Evolutionary conservation across 2,113 vertebrate species (phyloP).

Genomic region (Promerops cafer): DNA sequence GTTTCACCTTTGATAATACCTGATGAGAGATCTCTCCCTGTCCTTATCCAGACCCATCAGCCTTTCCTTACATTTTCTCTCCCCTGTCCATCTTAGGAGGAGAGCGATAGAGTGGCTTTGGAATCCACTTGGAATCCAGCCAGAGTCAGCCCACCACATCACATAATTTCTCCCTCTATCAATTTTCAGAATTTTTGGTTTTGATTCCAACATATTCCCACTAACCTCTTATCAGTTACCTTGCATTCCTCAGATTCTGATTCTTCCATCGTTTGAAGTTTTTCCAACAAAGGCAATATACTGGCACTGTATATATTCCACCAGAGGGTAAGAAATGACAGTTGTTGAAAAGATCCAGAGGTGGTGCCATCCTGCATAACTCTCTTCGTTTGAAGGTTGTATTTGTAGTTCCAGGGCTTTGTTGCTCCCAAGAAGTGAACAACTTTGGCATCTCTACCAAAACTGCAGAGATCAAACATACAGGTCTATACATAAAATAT

Average conservation of each 20-base stretch:
- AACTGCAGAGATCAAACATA: slow-evolving; percentile 63
- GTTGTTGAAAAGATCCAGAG: slow-evolving; percentile 12
- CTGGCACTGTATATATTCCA: slow-evolving; percentile 74
- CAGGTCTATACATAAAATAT: not conserved
- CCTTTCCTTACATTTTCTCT: not conserved
- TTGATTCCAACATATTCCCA: not conserved
- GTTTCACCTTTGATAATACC: not conserved
- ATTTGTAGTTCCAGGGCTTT: slow-evolving; percentile 82
- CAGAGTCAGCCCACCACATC: not conserved
- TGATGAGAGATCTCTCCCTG: not conserved
- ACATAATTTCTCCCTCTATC: not conserved
- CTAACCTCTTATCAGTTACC: slow-evolving; percentile 2
- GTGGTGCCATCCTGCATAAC: not conserved
- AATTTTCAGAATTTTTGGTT: not conserved
- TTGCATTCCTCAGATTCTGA: not conserved
- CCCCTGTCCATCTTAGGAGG: not conserved
- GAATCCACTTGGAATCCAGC: not conserved
- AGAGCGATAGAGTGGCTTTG: rapidly evolving
- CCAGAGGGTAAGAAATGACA: slow-evolving; percentile 75
- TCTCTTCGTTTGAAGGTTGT: slow-evolving; percentile 51
- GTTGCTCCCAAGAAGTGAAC: slow-evolving; percentile 82
- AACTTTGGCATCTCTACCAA: slow-evolving; percentile 81
- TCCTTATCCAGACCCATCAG: not conserved
- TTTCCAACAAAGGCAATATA: slow-evolving; percentile 33
- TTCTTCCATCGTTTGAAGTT: not conserved